A percentile compares a stretch with the other conserved stretches of the same genome.
Conservation (phyloP, 2,113 vertebrate species). For the Callionymus lyra region DNA sequence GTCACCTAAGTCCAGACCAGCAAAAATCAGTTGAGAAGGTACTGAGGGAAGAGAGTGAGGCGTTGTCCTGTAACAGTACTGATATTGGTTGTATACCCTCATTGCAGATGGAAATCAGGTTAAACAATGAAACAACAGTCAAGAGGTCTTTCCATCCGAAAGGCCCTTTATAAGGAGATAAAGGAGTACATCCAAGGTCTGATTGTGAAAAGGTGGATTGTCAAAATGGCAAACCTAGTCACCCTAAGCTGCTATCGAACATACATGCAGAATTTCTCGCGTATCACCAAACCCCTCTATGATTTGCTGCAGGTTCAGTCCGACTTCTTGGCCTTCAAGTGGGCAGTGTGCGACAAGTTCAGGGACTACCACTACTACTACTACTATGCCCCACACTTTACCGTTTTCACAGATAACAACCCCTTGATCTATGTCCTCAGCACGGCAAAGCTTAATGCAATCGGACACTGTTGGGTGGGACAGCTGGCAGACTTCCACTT, state of each 20-base stretch:
- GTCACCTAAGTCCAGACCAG: slow-evolving; percentile 10
- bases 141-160: neutral
- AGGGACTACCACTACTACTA: neutral
- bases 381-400: neutral
- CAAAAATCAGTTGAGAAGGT: neutral
- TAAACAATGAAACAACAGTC: neutral
- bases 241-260: too few species aligned
- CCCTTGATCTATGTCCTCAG: neutral
- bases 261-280: slow-evolving; percentile 1
- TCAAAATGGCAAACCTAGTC: slow-evolving; percentile 2
- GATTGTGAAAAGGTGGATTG: neutral
- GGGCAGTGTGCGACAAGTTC: slow-evolving; percentile 5
- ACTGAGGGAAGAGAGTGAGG: slow-evolving; percentile 6
- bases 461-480: neutral
- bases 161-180: neutral
- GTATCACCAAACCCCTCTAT: neutral
- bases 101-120: neutral
- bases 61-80: neutral
- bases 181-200: neutral
- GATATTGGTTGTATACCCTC: neutral
- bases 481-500: slow-evolving; percentile 1
- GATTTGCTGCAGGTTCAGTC: neutral
- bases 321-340: neutral
- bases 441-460: slow-evolving; percentile 1
- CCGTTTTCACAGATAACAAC: slow-evolving; percentile 1